Evolutionary conservation across 1,140 invertebrate species (phyloP).

Genomic region (Cardiocondyla obscurior): DNA sequence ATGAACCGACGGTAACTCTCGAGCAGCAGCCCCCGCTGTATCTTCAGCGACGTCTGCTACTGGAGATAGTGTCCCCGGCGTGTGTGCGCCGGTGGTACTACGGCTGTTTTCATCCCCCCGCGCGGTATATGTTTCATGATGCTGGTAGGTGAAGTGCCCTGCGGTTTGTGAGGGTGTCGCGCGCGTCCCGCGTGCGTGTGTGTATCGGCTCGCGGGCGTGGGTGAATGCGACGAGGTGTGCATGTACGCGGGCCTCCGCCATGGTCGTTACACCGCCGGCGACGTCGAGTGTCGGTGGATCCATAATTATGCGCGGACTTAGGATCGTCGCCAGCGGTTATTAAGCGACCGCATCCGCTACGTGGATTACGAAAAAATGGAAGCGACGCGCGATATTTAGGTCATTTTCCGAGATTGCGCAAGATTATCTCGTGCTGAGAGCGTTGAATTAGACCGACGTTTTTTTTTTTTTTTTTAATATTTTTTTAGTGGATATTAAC

Average conservation of each 20-base stretch:
- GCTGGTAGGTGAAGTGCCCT: constrained; percentile 32
- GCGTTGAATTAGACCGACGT: neutral
- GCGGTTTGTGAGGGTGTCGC: constrained; percentile 58
- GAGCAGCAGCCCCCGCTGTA: constrained; percentile 63
- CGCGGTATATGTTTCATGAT: constrained; percentile 38
- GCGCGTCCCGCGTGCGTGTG: neutral
- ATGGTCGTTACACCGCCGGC: constrained; percentile 33
- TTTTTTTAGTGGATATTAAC: neutral
- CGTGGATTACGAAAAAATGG: constrained; percentile 54
- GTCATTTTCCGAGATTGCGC: constrained; percentile 22
- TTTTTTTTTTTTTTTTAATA: too few relatives aligned
- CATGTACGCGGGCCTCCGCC: neutral
- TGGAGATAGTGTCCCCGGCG: constrained; percentile 71
- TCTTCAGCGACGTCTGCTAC: constrained; percentile 73
- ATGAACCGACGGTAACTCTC: constrained; percentile 77
- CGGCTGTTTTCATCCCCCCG: constrained; percentile 58
- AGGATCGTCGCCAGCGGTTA: constrained; percentile 69
- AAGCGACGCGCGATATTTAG: constrained; percentile 9
- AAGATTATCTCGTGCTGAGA: constrained; percentile 18
- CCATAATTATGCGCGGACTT: constrained; percentile 67
- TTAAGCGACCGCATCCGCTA: constrained; percentile 65
- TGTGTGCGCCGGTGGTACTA: constrained; percentile 51
- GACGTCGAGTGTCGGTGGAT: constrained; percentile 59
- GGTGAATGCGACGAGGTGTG: constrained; percentile 29
- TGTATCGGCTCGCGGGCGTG: neutral